Conservation (phyloP, 2,797 vertebrate species). For the Squalus acanthias region DNA sequence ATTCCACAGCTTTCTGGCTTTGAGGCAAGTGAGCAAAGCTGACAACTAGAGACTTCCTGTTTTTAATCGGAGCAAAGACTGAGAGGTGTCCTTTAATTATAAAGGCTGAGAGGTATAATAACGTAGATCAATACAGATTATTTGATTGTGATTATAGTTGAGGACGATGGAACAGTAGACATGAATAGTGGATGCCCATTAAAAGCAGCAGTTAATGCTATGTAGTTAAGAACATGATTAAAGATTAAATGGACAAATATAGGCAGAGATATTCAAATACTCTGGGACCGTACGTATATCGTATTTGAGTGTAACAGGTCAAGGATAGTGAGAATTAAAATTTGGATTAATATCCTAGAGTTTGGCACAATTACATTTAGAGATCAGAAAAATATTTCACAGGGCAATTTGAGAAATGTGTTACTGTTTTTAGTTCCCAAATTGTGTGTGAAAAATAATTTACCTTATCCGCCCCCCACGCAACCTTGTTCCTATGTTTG, state of each 20-base stretch:
- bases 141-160: too few species aligned
- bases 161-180: too few species aligned
- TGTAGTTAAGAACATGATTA: too few species aligned
- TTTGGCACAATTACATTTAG: not conserved
- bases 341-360: too few species aligned
- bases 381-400: not conserved
- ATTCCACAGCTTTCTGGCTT: not conserved
- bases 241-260: not conserved
- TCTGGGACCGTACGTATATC: not conserved
- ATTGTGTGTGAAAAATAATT: not conserved
- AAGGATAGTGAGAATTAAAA: too few species aligned
- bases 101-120: too few species aligned
- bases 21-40: not conserved
- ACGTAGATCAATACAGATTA: too few species aligned
- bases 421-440: not conserved
- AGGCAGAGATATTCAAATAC: not conserved
- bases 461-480: not conserved
- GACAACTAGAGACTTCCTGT: not conserved
- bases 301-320: too few species aligned
- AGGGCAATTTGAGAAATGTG: not conserved
- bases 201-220: too few species aligned
- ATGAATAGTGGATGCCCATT: too few species aligned
- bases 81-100: too few species aligned
- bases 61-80: too few species aligned
- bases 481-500: not conserved